Conservation (phyloP, 2,797 vertebrate species). For the Anas flavirostris region DNA sequence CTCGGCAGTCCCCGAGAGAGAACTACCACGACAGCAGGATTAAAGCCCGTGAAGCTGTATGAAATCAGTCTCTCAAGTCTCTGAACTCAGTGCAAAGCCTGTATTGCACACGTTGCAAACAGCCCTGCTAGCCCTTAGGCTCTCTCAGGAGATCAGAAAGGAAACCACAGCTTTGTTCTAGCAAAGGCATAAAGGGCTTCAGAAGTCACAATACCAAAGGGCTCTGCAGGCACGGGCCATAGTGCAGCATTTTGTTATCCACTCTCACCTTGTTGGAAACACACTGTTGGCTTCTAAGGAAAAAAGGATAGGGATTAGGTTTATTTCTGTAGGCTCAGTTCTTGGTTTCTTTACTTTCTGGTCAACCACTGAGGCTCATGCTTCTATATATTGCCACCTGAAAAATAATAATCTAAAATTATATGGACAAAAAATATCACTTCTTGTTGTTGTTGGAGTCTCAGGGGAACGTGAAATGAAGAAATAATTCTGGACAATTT, state of each 20-base stretch:
- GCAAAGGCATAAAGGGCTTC: background rate
- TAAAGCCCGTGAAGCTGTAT: background rate
- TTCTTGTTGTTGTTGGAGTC: background rate
- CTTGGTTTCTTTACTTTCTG: constrained; percentile 5
- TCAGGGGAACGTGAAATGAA: background rate
- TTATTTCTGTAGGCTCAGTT: background rate
- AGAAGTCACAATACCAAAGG: constrained; percentile 42
- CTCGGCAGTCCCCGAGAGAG: background rate
- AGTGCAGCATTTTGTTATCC: constrained; percentile 50
- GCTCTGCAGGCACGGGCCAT: constrained; percentile 23
- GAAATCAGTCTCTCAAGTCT: background rate
- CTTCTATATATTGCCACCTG: background rate
- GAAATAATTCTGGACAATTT: constrained; percentile 36
- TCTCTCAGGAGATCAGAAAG: constrained; percentile 39
- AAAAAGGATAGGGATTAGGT: background rate
- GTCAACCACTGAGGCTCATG: background rate
- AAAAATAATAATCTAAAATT: constrained; percentile 21
- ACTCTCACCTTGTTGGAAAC: constrained; percentile 20
- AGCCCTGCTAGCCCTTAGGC: background rate
- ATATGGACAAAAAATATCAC: background rate
- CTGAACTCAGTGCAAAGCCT: background rate
- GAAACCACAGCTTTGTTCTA: constrained; percentile 37
- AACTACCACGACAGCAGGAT: background rate
- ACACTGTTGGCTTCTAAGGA: background rate
- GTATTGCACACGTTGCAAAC: background rate